Evolutionary conservation across 2,113 vertebrate species (phyloP), one percentile per base, ranked within the genome.

Genomic region (Zapus hudsonius): DNA sequence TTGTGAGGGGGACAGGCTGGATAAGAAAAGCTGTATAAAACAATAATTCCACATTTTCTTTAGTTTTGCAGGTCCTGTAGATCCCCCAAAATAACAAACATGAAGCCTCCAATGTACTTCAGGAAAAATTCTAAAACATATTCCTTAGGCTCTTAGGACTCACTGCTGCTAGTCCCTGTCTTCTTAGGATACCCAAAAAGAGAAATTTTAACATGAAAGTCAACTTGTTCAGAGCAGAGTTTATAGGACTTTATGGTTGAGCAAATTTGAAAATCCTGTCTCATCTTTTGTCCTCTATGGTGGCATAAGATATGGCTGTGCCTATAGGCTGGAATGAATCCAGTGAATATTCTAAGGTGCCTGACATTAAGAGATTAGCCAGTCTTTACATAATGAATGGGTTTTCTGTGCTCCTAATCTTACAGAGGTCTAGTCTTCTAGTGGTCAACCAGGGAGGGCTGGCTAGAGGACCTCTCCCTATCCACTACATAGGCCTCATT

Each of bases 91-190:
- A 42, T 42, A 84, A 80, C 31, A 42, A 66, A 84, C 42, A 19
- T 87, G 70, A 85, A 94, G 85, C 42, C 31, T 94, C 33, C 23
- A 80, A 36, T 57, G 27, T 90, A 55, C 87, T 89, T 91, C 80
- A 91, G 63, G 55, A 64, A 84, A 79, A 78, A 76, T 36, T 76
- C 42, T n/a, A 74, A 42, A 92, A 13, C 13, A 36, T 47, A 42
- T 79, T 79, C 23, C 16, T 94, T 81, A 67, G 63, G 55, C 36
- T 89, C 85, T 89, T 93, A 88, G 78, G 88, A 67, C 20, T 94
- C 52, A 75, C 31, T 59, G 33, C 29, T 92, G 42, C 47, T 84
- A 27, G 64, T 86, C 17, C 42, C 36, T 66, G 12, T 87, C 40
- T 82, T 87, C 36, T 82, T 63, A 83, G 31, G 92, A 82, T 44